These are phyloP conservation scores for Hemicordylus capensis DNA, from an alignment of 2,113 vertebrate species.

Conservation along the genomic window DNA sequence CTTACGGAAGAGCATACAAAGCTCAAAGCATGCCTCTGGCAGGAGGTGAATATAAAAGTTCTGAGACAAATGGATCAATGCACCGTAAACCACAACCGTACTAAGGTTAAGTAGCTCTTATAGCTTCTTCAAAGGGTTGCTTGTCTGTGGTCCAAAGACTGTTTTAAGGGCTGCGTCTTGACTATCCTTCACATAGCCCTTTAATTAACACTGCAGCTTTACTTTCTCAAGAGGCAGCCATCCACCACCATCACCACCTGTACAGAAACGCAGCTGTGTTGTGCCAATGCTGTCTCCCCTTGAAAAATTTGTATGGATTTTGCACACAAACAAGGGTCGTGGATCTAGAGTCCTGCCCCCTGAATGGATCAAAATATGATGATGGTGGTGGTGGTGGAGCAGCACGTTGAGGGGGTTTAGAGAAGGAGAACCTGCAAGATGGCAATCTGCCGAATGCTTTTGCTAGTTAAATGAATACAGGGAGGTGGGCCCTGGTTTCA, in stretches of 20 bases:
- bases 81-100: neutral
- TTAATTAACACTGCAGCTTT: neutral
- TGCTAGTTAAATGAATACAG: neutral
- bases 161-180: neutral
- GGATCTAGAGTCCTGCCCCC: neutral
- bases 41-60: neutral
- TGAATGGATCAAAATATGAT: neutral
- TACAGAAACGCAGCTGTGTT: neutral
- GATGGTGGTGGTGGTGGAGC: neutral
- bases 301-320: neutral
- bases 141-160: neutral
- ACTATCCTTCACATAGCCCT: neutral
- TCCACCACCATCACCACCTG: neutral
- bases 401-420: neutral
- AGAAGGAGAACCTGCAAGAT: neutral
- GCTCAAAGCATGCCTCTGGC: constrained; percentile 47
- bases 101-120: neutral
- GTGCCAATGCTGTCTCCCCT: neutral
- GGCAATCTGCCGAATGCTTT: neutral
- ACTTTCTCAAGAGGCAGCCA: neutral
- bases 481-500: neutral
- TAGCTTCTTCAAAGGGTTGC: neutral
- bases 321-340: neutral
- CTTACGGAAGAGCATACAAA: constrained; percentile 64
- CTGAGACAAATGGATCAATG: neutral